These are phyloP conservation scores for Matsumurasca onukii DNA, from an alignment of 1,140 invertebrate species.

Conservation along the genomic window DNA sequence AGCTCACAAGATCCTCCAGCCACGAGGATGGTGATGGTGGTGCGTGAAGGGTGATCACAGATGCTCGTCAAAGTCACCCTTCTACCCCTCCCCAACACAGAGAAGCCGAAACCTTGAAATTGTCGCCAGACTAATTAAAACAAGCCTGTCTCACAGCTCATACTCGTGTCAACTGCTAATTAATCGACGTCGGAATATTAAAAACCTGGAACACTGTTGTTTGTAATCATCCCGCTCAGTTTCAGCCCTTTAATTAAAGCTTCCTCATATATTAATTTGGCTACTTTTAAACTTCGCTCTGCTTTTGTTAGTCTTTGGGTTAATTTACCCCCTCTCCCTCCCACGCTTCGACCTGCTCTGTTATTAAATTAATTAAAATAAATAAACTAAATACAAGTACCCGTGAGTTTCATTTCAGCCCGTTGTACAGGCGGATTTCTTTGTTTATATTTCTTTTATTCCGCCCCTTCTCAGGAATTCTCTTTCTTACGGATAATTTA, in stretches of 20 bases:
- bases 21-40: background rate
- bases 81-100: background rate
- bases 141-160: background rate
- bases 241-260: conserved; percentile 12
- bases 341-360: background rate
- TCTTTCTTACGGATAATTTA: conserved; percentile 12
- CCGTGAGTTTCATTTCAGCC: background rate
- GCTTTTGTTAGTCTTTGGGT: conserved; percentile 22
- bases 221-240: background rate
- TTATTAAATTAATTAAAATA: conserved; percentile 27
- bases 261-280: conserved; percentile 22
- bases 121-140: background rate
- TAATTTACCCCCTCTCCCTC: conserved; percentile 4
- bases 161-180: conserved; percentile 1
- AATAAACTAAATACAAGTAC: conserved; percentile 23
- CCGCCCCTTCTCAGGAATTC: background rate
- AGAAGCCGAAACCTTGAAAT: background rate
- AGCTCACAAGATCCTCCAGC: background rate
- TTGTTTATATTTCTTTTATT: conserved; percentile 16
- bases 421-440: background rate
- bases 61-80: background rate
- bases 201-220: conserved; percentile 5
- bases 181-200: conserved; percentile 19
- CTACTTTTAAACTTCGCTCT: conserved; percentile 22
- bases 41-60: background rate